Evolutionary conservation across 2,888 invertebrate species (phyloP).

Genomic region (Keiferia lycopersicella): DNA sequence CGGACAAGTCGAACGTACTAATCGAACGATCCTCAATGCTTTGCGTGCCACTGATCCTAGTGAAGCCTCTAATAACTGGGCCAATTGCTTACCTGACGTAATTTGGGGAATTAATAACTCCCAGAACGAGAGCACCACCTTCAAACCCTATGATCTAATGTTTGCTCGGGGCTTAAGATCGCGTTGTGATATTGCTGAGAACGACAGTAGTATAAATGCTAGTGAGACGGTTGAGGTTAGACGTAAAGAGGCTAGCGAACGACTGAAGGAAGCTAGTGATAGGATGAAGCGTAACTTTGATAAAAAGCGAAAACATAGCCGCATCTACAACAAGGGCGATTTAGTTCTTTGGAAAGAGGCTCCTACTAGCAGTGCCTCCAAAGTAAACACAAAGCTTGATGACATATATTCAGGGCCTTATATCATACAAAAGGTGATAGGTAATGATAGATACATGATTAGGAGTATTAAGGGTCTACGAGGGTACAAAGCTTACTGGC

Average conservation of each 20-base stretch:
- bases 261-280: slow-evolving; percentile 8
- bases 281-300: slow-evolving; percentile 35
- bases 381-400: slow-evolving; percentile 36
- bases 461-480: slow-evolving; percentile 38
- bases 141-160: slow-evolving; percentile 37
- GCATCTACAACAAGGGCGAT: slow-evolving; percentile 35
- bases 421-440: slow-evolving; percentile 34
- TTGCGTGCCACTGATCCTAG: slow-evolving; percentile 35
- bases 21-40: slow-evolving; percentile 36
- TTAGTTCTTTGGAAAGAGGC: slow-evolving; percentile 36
- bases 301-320: slow-evolving; percentile 30
- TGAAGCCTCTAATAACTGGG: slow-evolving; percentile 38
- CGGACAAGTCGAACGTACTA: slow-evolving; percentile 40
- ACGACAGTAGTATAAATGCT: background rate
- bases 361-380: slow-evolving; percentile 32
- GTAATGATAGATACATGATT: slow-evolving; percentile 41
- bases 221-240: slow-evolving; percentile 15
- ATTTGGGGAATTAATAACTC: slow-evolving; percentile 43
- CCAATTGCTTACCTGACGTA: slow-evolving; percentile 33
- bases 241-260: slow-evolving; percentile 9
- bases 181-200: slow-evolving; percentile 12
- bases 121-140: slow-evolving; percentile 31
- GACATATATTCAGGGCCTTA: slow-evolving; percentile 40
- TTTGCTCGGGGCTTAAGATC: slow-evolving; percentile 34
- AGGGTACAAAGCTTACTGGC: slow-evolving; percentile 35